Evolutionary conservation across 2,113 vertebrate species (phyloP).

Genomic region (Aramus guarauna): DNA sequence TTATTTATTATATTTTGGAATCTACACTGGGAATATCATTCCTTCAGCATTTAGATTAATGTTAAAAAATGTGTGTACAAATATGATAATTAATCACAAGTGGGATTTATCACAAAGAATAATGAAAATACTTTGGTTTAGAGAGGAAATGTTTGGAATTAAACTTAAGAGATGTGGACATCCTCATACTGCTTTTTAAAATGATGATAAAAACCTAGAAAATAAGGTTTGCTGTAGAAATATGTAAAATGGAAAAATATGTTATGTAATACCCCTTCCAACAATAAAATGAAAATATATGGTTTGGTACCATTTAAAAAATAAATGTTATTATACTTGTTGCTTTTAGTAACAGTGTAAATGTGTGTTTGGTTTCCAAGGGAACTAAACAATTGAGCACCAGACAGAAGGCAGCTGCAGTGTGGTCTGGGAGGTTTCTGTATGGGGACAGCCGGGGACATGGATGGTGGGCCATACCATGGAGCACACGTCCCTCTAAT

Average conservation of each 20-base stretch:
- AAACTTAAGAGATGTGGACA: not conserved
- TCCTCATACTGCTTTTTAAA: not conserved
- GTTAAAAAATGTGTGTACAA: not conserved
- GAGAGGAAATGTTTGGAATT: not conserved
- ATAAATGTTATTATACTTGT: not conserved
- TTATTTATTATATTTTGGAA: conserved; percentile 53
- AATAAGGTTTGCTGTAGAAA: not conserved
- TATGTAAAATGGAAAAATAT: not conserved
- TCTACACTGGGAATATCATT: conserved; percentile 16
- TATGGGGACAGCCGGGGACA: not conserved
- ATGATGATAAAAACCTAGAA: not conserved
- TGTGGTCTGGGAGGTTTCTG: not conserved
- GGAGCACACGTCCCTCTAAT: not conserved
- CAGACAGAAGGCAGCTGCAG: not conserved
- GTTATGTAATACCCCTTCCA: not conserved
- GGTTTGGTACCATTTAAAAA: not conserved
- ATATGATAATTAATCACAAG: not conserved
- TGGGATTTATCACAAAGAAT: not conserved
- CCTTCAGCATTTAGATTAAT: not conserved
- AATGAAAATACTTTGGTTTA: not conserved
- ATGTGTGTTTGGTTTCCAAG: not conserved
- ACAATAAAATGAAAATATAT: not conserved
- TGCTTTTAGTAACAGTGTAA: not conserved
- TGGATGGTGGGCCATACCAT: not conserved
- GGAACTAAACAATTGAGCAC: not conserved